Evolutionary conservation across 2,888 invertebrate genomes (phyloP), one percentile per base, ranked within the genome.

Genomic region (Apamea anceps): DNA sequence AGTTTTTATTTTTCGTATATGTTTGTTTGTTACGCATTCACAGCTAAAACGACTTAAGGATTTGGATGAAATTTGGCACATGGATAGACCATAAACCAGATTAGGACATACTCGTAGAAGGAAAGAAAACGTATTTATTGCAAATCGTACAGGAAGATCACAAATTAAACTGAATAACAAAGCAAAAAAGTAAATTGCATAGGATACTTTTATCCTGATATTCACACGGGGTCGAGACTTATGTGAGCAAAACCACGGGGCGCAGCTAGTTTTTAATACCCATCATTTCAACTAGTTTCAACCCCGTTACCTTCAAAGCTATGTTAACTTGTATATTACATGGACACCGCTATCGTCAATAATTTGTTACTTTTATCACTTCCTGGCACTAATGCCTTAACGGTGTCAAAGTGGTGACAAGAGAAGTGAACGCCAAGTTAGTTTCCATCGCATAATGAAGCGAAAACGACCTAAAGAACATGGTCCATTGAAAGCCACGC

Each of bases 301-400:
- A 18, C 4, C 21, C 15, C 25, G 18, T 81, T 45, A 45, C 72
- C 13, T 45, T 45, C 25, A 37, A 37, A 32, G 0, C 45, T 25
- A 48, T 42, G 62, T 32, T 45, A 75, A 80, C 37, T 54, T 32
- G 25, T 37, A 72, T 32, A 63, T 57, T 42, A n/a, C 51, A 51
- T 54, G 28, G 15, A 66, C 74, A 73, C 74, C 87, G 87, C 88
- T 87, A 57, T 51, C 77, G 82, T 75, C 74, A 79, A 45, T 66
- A 80, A 70, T 89, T 89, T 88, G 80, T 88, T 79, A 87, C 81
- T 88, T 88, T 70, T 76, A 78, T 66, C 88, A 87, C 80, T 89
- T 88, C 88, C 88, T 87, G 87, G 72, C 86, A 78, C 65, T 87
- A 84, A 80, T 81, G 81, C 85, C 72, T 81, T 82, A 89, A 89